phyloP scores from a whole-genome alignment of 1,140 invertebrate species.

The Planococcus citri region DNA sequence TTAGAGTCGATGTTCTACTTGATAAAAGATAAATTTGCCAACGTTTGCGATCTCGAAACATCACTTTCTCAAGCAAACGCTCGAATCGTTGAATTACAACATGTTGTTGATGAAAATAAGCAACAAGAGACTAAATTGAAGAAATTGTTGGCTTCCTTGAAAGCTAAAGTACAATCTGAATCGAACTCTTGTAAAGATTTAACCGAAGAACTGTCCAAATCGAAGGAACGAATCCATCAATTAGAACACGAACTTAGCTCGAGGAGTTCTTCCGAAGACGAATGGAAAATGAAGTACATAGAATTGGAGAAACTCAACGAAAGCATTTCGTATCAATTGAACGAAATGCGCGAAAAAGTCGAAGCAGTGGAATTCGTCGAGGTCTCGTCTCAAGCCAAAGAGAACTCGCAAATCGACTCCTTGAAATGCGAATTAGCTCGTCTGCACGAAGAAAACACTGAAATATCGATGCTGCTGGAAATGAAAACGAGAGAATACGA shows the following conservation, averaged over 20 bases:
- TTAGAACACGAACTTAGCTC: not conserved
- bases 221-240: not conserved
- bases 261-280: not conserved
- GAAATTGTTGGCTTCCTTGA: not conserved
- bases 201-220: not conserved
- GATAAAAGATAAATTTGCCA: not conserved
- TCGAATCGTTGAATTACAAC: not conserved
- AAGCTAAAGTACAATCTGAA: not conserved
- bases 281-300: not conserved
- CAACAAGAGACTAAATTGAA: not conserved
- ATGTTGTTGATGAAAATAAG: not conserved
- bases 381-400: not conserved
- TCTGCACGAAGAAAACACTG: not conserved
- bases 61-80: not conserved
- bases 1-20: not conserved
- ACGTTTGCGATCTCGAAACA: not conserved
- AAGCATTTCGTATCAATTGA: not conserved
- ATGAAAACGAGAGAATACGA: not conserved
- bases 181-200: not conserved
- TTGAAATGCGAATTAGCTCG: not conserved
- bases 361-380: not conserved
- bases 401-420: not conserved
- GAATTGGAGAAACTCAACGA: not conserved
- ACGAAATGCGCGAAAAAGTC: not conserved
- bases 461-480: not conserved